Evolutionary conservation across 2,797 vertebrate species (phyloP), one percentile per base, ranked within the genome.

Genomic region (Margarornis squamiger): DNA sequence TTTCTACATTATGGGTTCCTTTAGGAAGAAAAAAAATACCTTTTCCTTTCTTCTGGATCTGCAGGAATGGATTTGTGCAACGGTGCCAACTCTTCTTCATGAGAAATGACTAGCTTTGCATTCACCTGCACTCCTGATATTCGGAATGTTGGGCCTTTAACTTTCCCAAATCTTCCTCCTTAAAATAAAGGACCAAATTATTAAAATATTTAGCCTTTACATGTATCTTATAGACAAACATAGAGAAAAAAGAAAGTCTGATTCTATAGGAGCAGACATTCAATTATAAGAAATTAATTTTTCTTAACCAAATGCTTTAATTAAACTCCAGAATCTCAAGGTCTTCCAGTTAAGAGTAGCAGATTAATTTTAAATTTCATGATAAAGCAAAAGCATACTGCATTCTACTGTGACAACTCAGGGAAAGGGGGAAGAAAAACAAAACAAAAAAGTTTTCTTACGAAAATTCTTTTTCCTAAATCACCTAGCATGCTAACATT

Each of bases 61-160:
- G 98, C 98, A 91, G 99, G 99, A 98, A 99, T 99, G 92, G 99
- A 99, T 97, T 98, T 99, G 94, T 99, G 99, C 67, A 99, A 98
- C 3, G 99, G 99, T 68, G 98, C 98, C 96, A 99, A 95, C 93
- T 99, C 99, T 95, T 99, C 99, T 84, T 99, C 99, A 21, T 99
- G 99, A n/a, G 99, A 99, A 70, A 99, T 99, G 22, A 99, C 99
- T 24, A 99, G 98, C 92, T 99, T 99, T 51, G 99, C 99, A 86
- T 99, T 99, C 81, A 99, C 99, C 93, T 99, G 99, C 48, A 99
- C 99, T 87, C 99, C 99, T 80, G 99, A 99, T 92, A 99, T 99
- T 97, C 99, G 98, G 94, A 99, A 99, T 13, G 99, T 99, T 39
- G 99, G 99, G 34, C 99, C 99, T 96, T 99, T 99, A 79, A 99